Evolutionary conservation across 2,113 vertebrate species (phyloP).

Genomic region (Nothobranchius kuhntae): DNA sequence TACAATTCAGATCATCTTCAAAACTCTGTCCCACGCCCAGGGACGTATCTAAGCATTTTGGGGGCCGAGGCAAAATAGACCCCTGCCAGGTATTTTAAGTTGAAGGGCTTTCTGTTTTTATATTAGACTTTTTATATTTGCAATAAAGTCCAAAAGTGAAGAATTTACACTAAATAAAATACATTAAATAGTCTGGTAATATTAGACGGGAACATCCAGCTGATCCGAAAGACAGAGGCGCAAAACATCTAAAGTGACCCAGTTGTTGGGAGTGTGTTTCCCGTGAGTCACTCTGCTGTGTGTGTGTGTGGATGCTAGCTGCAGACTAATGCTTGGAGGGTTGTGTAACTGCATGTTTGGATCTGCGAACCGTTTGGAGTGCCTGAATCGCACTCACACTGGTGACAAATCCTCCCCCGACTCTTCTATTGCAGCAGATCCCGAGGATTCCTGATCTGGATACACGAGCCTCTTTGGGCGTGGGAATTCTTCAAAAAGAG

Average conservation of each 20-base stretch:
- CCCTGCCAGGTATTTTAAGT: too few relatives aligned
- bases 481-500: too few relatives aligned
- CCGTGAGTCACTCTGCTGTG: slow-evolving; percentile 31
- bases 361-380: slow-evolving; percentile 45
- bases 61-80: too few relatives aligned
- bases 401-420: slow-evolving; percentile 40
- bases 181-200: not conserved
- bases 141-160: too few relatives aligned
- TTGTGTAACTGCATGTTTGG: slow-evolving; percentile 50
- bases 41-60: too few relatives aligned
- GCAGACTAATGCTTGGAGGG: slow-evolving; percentile 38
- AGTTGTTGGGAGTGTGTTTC: slow-evolving; percentile 26
- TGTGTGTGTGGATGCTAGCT: slow-evolving; percentile 19
- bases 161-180: not conserved
- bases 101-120: too few relatives aligned
- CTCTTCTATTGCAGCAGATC: too few relatives aligned
- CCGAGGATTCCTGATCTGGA: slow-evolving; percentile 18
- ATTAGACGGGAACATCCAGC: too few relatives aligned
- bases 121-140: too few relatives aligned
- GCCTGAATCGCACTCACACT: slow-evolving; percentile 40
- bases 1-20: too few relatives aligned
- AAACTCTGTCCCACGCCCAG: too few relatives aligned
- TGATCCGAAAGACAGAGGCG: slow-evolving; percentile 42
- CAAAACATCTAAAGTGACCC: slow-evolving; percentile 46
- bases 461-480: not conserved